Evolutionary conservation across 1,140 invertebrate species (phyloP).

Genomic region (Neuroterus valhalla): DNA sequence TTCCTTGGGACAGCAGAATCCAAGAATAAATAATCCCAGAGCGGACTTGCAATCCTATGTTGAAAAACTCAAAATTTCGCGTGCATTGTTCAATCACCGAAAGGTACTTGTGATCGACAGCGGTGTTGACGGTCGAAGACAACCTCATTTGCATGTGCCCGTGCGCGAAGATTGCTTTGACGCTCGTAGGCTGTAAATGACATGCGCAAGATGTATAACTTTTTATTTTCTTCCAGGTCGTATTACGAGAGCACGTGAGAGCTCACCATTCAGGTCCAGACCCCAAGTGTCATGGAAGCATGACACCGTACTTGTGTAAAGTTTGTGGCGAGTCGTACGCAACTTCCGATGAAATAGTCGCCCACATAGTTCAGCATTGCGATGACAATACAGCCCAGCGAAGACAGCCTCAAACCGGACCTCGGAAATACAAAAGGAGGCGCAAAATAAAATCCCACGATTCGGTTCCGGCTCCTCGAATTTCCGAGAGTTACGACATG

Average conservation of each 20-base stretch:
- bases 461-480: constrained; percentile 60
- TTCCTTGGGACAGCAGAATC: no score
- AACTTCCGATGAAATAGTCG: constrained; percentile 83
- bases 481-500: constrained; percentile 69
- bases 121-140: no score
- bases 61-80: no score
- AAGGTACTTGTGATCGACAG: no score
- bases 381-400: constrained; percentile 88
- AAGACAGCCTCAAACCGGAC: constrained; percentile 83
- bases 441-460: constrained; percentile 83
- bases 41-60: no score
- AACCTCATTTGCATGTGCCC: no score
- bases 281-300: constrained; percentile 75
- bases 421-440: constrained; percentile 86
- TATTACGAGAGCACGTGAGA: constrained; percentile 86
- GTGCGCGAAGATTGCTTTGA: no score
- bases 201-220: no score
- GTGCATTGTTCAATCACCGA: no score
- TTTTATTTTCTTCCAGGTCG: constrained; percentile 75
- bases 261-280: constrained; percentile 88
- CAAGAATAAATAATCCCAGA: no score
- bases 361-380: constrained; percentile 88
- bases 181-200: no score
- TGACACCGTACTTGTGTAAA: constrained; percentile 82
- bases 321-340: constrained; percentile 83